Evolutionary conservation across 2,888 invertebrate genomes (phyloP).

Genomic region (Willowsia nigromaculata): DNA sequence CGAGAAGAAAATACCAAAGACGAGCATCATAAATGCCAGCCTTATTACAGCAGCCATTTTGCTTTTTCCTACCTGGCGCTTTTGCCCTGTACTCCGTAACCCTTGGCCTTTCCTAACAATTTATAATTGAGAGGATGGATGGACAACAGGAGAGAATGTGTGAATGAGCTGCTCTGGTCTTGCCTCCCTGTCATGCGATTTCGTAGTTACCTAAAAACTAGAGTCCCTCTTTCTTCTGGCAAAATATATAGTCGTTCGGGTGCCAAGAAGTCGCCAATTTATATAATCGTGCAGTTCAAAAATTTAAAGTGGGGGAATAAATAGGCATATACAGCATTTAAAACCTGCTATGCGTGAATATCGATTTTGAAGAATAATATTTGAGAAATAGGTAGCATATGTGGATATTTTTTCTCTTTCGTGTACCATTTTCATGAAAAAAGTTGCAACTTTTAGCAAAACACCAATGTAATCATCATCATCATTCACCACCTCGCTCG

Average conservation of each 20-base stretch:
- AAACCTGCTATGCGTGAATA: background rate
- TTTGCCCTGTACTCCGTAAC: background rate
- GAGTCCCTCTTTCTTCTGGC: background rate
- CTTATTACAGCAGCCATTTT: background rate
- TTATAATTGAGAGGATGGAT: conserved; percentile 7
- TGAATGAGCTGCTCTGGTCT: background rate
- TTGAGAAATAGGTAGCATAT: background rate
- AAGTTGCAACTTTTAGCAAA: background rate
- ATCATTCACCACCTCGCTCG: background rate
- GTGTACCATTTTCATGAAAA: background rate
- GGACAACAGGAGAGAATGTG: background rate
- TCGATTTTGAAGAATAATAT: background rate
- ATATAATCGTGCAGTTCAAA: background rate
- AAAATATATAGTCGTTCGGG: background rate
- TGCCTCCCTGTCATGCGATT: background rate
- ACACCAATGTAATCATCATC: background rate
- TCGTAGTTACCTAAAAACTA: background rate
- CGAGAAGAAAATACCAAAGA: background rate
- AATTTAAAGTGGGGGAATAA: background rate
- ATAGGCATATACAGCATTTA: background rate
- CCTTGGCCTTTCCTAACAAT: conserved; percentile 50
- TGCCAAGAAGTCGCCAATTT: conserved; percentile 4
- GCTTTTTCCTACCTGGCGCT: background rate
- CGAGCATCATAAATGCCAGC: background rate
- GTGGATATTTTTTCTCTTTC: background rate